Percentiles rank a stretch among this genome's conserved stretches.
phyloP scores from a whole-genome alignment of 2,113 vertebrate species.

The Eclectus roratus region DNA sequence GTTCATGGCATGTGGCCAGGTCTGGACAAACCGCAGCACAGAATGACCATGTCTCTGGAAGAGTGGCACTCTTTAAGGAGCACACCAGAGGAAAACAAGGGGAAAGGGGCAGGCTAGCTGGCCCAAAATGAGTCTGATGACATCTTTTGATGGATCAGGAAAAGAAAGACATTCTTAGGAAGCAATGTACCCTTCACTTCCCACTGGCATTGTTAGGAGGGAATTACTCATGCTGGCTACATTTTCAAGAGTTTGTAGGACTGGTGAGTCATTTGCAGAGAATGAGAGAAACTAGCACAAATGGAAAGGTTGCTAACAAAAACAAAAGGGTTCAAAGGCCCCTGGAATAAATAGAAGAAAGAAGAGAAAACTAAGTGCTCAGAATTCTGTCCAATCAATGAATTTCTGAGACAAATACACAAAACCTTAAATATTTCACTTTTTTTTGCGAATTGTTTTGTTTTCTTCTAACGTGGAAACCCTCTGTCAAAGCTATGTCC shows the following conservation, averaged over 20 bases:
- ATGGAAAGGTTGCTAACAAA: background rate
- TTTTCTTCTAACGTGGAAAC: background rate
- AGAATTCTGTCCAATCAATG: background rate
- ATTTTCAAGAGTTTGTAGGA: background rate
- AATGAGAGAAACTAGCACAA: background rate
- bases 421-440: background rate
- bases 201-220: background rate
- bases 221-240: background rate
- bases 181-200: background rate
- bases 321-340: background rate
- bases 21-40: background rate
- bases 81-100: background rate
- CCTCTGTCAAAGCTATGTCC: background rate
- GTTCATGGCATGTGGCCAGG: accelerated
- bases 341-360: background rate
- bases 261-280: background rate
- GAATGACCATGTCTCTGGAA: background rate
- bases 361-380: background rate
- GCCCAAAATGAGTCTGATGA: background rate
- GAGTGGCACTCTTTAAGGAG: accelerated
- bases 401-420: background rate
- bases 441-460: background rate
- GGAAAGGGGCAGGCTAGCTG: background rate
- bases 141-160: background rate
- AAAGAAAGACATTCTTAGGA: background rate